Percentiles rank a stretch among this genome's conserved stretches.
Evolutionary conservation across 30 jellyfish, hydroid and myxozoan genomes (phyloP).

Genomic region (Clytia hemisphaerica): DNA sequence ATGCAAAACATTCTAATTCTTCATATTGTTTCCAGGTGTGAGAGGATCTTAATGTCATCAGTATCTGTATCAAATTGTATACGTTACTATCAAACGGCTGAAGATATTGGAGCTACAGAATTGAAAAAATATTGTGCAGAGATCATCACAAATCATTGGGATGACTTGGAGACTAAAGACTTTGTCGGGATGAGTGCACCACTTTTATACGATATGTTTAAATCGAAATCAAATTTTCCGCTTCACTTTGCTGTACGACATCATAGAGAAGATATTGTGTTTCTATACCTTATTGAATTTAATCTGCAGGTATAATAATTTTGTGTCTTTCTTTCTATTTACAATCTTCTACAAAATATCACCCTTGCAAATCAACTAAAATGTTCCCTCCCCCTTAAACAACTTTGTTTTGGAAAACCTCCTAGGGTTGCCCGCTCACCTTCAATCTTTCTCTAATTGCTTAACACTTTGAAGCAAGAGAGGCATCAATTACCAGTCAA

Average conservation of each 20-base stretch:
- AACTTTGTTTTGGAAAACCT: no score
- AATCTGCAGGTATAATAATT: constrained; percentile 63
- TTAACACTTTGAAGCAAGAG: no score
- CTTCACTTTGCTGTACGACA: constrained; percentile 71
- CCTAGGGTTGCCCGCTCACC: no score
- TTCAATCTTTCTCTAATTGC: no score
- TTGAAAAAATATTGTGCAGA: constrained; percentile 71
- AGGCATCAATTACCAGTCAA: no score
- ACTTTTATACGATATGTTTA: constrained; percentile 83
- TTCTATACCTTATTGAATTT: constrained; percentile 79
- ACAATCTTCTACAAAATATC: no score
- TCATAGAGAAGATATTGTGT: constrained; percentile 95
- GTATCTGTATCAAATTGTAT: constrained; percentile 90
- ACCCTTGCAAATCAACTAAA: no score
- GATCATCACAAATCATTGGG: constrained; percentile 86
- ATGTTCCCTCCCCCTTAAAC: no score
- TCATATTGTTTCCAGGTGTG: constrained; percentile 52
- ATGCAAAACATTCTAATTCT: no score
- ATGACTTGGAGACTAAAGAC: constrained; percentile 78
- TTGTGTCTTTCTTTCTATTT: no score
- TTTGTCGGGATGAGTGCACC: constrained; percentile 95
- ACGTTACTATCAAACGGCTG: constrained; percentile 96
- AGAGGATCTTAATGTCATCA: constrained; percentile 85
- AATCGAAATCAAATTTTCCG: constrained; percentile 74
- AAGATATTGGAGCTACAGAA: constrained; percentile 91